phyloP scores from a whole-genome alignment of 2,797 vertebrate species.

The Clamator glandarius region DNA sequence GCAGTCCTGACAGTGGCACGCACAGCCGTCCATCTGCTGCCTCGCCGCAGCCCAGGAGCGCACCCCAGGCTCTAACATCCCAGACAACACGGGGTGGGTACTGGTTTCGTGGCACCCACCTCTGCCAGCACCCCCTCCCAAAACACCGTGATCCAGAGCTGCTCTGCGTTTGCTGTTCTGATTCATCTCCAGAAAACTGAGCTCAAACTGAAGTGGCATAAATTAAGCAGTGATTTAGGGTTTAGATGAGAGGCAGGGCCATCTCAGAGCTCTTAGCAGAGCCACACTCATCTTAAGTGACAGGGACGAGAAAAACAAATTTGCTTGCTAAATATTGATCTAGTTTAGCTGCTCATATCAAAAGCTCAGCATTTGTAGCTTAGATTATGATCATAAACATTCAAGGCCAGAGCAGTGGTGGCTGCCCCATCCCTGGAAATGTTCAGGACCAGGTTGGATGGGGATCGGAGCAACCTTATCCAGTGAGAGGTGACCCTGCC shows the following conservation, averaged over 20 bases:
- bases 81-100: not conserved
- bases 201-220: not conserved
- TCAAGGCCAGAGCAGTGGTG: not conserved
- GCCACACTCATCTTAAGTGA: not conserved
- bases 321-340: not conserved
- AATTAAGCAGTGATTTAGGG: not conserved
- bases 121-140: not conserved
- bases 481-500: too few relatives aligned
- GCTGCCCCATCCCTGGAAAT: too few relatives aligned
- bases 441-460: too few relatives aligned
- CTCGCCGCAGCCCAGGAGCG: not conserved
- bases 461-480: too few relatives aligned
- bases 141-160: fast-evolving
- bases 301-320: not conserved
- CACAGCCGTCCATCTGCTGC: not conserved
- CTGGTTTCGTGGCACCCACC: not conserved
- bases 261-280: not conserved
- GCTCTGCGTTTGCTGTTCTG: not conserved
- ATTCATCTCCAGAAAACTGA: not conserved
- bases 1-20: not conserved
- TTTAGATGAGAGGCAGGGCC: not conserved
- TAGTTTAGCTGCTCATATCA: not conserved
- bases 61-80: not conserved
- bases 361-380: not conserved
- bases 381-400: not conserved